Base-by-base conservation (phyloP, 2,113 vertebrate species). In the Cercopithecus mona region DNA sequence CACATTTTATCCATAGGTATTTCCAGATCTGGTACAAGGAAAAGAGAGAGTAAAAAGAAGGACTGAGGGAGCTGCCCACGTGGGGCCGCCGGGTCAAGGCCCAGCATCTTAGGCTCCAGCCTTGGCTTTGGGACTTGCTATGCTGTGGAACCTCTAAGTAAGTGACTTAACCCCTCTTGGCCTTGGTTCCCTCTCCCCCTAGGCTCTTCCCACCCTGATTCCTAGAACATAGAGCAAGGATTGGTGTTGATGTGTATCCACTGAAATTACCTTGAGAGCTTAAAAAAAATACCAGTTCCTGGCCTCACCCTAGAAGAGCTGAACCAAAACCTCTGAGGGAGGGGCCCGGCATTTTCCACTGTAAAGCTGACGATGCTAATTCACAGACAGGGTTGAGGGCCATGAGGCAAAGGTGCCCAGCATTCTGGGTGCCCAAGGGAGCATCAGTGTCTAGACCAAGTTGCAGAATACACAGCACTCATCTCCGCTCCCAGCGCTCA, bases 31-130 rank as follows among this genome's bases (percentile, higher is more conserved):
- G 86, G n/a, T 17, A 90, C 6, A 9, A 83, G 40, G 10, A 27
- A 76, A 92, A 68, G 8, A 3, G 57, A 59, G 12, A 68, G 12
- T 40, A 55, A 8, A 25, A 45, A 6, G 20, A 23, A 6, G 59
- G 23, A 45, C 3, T 1, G 35, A 64, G 43, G 48, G 14, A 40
- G 14, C 3, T 13, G 5, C 8, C 1, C 27, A 25, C 18, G 0
- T 1, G 23, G 18, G 61, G 17, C 16, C 13, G 18, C 66, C 1
- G 1, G 23, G 8, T 82, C 16, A 50, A 25, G 57, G 48, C 5
- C 7, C 35, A 6, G n/a, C 8, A 10, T 48, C 20, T 45, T 4
- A 20, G 48, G 38, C 3, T 17, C 2, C 16, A 8, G 43, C n/a
- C 38, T 22, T 30, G 79, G 59, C 72, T 84, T 59, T 88, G 16